A percentile compares a stretch with the other conserved stretches of the same genome.
phyloP scores from a whole-genome alignment of 2,888 invertebrate genomes.

The Drosophila multiciliata region DNA sequence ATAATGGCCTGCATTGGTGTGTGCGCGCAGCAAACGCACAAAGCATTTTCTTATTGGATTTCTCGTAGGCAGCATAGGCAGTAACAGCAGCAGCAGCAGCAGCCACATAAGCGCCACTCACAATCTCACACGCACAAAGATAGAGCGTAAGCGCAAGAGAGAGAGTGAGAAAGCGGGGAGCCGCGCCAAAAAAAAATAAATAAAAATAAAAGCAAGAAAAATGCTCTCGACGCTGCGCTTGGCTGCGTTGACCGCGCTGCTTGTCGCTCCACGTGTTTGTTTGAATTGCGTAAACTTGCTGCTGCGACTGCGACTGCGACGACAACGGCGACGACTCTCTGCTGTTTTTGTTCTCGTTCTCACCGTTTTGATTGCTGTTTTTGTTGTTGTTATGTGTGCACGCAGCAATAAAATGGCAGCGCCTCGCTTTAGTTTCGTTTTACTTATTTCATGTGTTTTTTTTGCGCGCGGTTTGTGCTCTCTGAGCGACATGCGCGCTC shows the following conservation, averaged over 20 bases:
- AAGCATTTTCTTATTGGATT: slow-evolving; percentile 74
- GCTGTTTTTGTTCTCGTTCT: slow-evolving; percentile 41
- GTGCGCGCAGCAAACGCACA: slow-evolving; percentile 61
- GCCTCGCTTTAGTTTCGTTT: slow-evolving; percentile 10
- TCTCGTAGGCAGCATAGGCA: slow-evolving; percentile 57
- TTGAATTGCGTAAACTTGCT: slow-evolving; percentile 76
- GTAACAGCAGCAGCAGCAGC: slow-evolving; percentile 50
- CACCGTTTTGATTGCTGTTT: slow-evolving; percentile 33
- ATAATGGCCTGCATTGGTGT: slow-evolving; percentile 77
- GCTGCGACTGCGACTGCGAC: slow-evolving; percentile 41
- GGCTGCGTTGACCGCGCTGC: slow-evolving; percentile 46
- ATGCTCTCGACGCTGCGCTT: slow-evolving; percentile 49
- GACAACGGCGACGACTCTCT: neutral
- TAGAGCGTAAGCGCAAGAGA: slow-evolving; percentile 4
- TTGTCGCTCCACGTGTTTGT: slow-evolving; percentile 77
- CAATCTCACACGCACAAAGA: slow-evolving; percentile 33
- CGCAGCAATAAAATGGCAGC: slow-evolving; percentile 48
- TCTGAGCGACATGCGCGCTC: slow-evolving; percentile 51
- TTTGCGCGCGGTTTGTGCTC: slow-evolving; percentile 42
- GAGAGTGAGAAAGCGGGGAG: slow-evolving; percentile 37
- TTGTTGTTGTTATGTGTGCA: slow-evolving; percentile 44
- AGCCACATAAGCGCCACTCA: slow-evolving; percentile 48
- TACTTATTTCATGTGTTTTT: slow-evolving; percentile 11
- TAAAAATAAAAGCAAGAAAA: slow-evolving; percentile 9
- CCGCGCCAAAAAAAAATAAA: slow-evolving; percentile 40